Conservation (phyloP, 2,113 vertebrate species). For the Pseudorasbora parva region DNA sequence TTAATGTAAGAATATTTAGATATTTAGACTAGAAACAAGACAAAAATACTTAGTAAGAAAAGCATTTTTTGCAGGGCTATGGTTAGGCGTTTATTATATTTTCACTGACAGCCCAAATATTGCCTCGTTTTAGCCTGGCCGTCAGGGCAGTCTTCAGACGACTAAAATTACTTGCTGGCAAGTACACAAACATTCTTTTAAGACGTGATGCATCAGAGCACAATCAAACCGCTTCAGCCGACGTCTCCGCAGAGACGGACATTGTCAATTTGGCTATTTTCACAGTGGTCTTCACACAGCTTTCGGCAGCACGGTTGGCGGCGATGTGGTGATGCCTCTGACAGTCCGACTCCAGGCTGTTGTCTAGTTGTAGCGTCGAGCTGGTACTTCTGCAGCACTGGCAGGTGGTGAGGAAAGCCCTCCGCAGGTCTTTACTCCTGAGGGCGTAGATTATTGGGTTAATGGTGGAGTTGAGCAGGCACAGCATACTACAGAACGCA, state of each 20-base stretch:
- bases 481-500: conserved; percentile 98
- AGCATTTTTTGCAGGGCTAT: no score
- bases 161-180: no score
- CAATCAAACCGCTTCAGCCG: conserved; percentile 92
- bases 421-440: conserved; percentile 95
- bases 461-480: conserved; percentile 96
- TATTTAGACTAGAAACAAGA: no score
- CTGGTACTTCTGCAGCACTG: conserved; percentile 84
- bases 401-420: conserved; percentile 95
- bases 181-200: neutral
- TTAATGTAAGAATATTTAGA: no score
- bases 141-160: no score
- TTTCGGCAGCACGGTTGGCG: conserved; percentile 92
- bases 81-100: no score
- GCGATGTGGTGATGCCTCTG: conserved; percentile 88
- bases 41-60: no score
- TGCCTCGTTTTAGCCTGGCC: no score
- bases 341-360: conserved; percentile 98
- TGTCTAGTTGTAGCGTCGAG: conserved; percentile 87
- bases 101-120: no score
- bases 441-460: conserved; percentile 99
- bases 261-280: conserved; percentile 99
- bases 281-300: conserved; percentile 98
- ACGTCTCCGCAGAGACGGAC: conserved; percentile 98
- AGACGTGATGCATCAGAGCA: neutral